phyloP scores from a whole-genome alignment of 2,797 vertebrate species.

The Fistularia commersonii region DNA sequence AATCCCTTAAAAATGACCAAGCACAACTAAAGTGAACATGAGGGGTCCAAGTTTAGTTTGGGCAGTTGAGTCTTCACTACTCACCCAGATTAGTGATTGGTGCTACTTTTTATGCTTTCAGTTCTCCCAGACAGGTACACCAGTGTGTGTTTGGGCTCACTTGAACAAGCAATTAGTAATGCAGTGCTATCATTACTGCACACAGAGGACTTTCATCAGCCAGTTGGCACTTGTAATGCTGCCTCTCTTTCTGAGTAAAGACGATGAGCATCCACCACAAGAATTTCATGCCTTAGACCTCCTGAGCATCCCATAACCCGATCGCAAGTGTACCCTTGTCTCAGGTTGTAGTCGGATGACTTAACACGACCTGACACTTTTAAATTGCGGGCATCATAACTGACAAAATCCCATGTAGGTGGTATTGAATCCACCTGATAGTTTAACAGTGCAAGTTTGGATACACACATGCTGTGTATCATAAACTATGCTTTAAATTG shows the following conservation, averaged over 20 bases:
- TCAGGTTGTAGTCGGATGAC: no score
- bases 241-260: constrained; percentile 49
- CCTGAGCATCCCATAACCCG: no score
- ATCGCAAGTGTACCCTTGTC: no score
- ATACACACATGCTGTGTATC: constrained; percentile 22
- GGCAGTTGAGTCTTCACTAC: constrained; percentile 12
- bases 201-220: constrained; percentile 53
- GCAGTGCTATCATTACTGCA: constrained; percentile 51
- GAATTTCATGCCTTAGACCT: constrained; percentile 47
- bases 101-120: constrained; percentile 36
- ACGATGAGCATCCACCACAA: constrained; percentile 35
- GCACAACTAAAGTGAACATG: constrained; percentile 24
- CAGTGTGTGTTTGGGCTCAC: constrained; percentile 54
- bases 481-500: constrained; percentile 33
- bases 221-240: constrained; percentile 54
- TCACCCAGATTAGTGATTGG: constrained; percentile 34
- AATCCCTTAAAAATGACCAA: background rate
- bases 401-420: no score
- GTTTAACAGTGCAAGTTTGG: background rate
- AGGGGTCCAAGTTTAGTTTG: constrained; percentile 15
- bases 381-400: no score
- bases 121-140: constrained; percentile 47
- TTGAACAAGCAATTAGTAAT: constrained; percentile 62
- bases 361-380: no score
- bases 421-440: no score